Percentiles rank a stretch among this genome's conserved stretches.
Evolutionary conservation across 1,140 invertebrate species (phyloP).

Genomic region (Cherax quadricarinatus): DNA sequence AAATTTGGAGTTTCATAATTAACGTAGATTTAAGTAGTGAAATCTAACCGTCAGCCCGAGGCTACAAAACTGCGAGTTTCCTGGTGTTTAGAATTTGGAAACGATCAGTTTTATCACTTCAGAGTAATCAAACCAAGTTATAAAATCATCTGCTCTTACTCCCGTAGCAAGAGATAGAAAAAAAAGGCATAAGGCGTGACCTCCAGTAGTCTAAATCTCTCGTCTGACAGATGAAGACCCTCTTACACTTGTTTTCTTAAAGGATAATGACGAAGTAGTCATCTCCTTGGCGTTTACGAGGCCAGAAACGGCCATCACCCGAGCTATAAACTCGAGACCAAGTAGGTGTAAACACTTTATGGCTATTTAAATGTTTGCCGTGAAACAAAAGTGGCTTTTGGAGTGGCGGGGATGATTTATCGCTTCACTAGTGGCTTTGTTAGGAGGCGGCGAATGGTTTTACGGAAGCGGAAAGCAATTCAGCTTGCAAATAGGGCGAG

Average conservation of each 20-base stretch:
- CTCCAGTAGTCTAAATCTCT: background rate
- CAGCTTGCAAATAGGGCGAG: constrained; percentile 9
- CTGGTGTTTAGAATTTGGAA: too few species aligned
- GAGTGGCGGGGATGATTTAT: constrained; percentile 39
- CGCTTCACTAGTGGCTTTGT: background rate
- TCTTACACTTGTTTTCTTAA: constrained; percentile 55
- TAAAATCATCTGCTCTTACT: too few species aligned
- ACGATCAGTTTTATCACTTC: too few species aligned
- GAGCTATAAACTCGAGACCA: constrained; percentile 51
- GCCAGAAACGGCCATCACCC: constrained; percentile 43
- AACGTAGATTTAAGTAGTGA: too few species aligned
- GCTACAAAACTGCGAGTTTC: too few species aligned
- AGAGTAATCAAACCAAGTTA: too few species aligned
- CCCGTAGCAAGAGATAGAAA: too few species aligned
- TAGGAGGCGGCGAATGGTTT: constrained; percentile 37
- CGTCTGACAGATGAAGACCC: constrained; percentile 1
- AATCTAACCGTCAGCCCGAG: too few species aligned
- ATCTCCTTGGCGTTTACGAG: constrained; percentile 47
- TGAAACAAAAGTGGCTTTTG: constrained; percentile 56
- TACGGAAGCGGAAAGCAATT: constrained; percentile 32
- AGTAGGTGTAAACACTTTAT: constrained; percentile 64
- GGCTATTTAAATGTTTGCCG: constrained; percentile 63
- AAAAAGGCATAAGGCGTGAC: background rate
- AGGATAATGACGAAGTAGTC: constrained; percentile 58
- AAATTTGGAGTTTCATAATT: background rate